Evolutionary conservation across 2,797 vertebrate genomes (phyloP).

Genomic region (Furcifer pardalis): DNA sequence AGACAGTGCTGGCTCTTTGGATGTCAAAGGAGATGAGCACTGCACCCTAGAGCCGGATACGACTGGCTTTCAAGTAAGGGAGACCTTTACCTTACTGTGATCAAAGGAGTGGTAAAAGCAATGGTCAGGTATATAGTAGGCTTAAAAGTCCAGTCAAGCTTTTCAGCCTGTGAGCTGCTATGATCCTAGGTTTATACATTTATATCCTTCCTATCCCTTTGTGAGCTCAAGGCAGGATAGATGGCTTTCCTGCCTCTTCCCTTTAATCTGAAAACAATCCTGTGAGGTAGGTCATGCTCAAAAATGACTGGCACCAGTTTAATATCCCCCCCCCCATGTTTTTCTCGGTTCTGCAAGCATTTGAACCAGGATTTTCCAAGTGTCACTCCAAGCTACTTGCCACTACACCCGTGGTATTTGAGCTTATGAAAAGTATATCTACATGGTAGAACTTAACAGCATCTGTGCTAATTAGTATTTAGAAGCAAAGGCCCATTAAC

Average conservation of each 20-base stretch:
- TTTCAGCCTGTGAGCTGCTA: no score
- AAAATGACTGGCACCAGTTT: not conserved
- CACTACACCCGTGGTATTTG: not conserved
- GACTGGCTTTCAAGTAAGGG: no score
- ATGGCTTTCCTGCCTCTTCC: not conserved
- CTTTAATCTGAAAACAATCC: not conserved
- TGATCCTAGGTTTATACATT: no score
- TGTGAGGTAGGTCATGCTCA: not conserved
- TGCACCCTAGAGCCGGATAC: no score
- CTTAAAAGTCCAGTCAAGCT: no score
- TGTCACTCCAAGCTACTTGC: not conserved
- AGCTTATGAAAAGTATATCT: not conserved
- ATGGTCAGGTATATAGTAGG: no score
- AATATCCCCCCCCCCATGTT: not conserved
- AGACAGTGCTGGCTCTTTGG: no score
- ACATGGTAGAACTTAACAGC: not conserved
- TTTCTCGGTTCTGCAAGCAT: not conserved
- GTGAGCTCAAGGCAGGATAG: not conserved
- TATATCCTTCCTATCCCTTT: not conserved
- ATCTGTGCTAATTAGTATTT: not conserved
- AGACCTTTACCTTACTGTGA: no score
- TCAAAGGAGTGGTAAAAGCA: no score
- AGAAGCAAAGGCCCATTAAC: not conserved
- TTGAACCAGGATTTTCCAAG: not conserved
- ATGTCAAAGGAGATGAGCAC: no score